Conservation (phyloP, 2,888 invertebrate genomes). For the Pristionchus mayeri region DNA sequence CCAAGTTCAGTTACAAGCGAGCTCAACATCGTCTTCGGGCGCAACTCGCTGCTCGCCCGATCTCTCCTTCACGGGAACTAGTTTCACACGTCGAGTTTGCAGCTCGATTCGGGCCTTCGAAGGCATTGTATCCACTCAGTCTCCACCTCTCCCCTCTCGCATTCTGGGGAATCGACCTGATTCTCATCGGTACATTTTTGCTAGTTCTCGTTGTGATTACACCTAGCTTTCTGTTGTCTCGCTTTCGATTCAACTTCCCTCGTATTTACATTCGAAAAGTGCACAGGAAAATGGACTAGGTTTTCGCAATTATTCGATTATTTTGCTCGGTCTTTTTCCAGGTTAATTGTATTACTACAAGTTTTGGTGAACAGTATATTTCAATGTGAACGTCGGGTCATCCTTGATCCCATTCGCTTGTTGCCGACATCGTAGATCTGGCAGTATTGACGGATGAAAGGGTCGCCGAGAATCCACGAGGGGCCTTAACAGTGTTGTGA, state of each 20-base stretch:
- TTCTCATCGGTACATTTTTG: not conserved
- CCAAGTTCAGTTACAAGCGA: slow-evolving; percentile 2
- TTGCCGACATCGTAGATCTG: too few species aligned
- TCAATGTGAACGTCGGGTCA: too few species aligned
- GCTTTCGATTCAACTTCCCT: not conserved
- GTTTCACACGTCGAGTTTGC: slow-evolving; percentile 32
- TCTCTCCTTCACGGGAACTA: not conserved
- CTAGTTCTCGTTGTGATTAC: too few species aligned
- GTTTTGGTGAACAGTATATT: too few species aligned
- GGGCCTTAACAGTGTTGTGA: too few species aligned
- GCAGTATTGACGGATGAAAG: too few species aligned
- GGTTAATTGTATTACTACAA: too few species aligned
- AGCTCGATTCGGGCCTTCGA: slow-evolving; percentile 14
- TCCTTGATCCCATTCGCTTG: too few species aligned
- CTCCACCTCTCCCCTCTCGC: not conserved
- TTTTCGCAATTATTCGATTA: too few species aligned
- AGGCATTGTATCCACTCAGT: not conserved
- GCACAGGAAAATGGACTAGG: slow-evolving; percentile 2
- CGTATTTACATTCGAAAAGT: not conserved
- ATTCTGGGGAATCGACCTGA: not conserved
- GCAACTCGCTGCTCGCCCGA: not conserved
- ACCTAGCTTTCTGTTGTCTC: not conserved
- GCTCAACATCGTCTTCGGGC: not conserved
- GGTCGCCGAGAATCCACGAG: too few species aligned
- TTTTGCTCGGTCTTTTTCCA: too few species aligned